Base-by-base conservation (phyloP, 2,797 vertebrate genomes). In the Hemitrygon akajei region DNA sequence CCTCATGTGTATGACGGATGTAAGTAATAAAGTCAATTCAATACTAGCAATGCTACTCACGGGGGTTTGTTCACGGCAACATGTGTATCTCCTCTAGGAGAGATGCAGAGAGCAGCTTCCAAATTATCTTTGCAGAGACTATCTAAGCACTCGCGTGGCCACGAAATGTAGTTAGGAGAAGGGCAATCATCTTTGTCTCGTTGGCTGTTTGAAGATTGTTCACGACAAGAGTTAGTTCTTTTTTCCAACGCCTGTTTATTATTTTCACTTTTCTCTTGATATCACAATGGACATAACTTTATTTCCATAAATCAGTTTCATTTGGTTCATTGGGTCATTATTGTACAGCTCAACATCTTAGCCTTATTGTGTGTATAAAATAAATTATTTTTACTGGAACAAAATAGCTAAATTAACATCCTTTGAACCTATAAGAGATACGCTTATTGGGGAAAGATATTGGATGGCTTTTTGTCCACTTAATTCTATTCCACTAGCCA, bases 181-280 rank as follows among this genome's bases (percentile, higher is more conserved):
- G 71, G 91, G 7, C 91, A 93, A 3, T 20, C 40, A 75, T 56
- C 71, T 47, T 93, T 93, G 69, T 56, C 40, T 75, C 37, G 73
- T 76, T 93, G 91, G 40, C 69, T 93, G 91, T 93, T 93, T 76
- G 71, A 76, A 93, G 75, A 56, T 93, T 75, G 27, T 56, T 93
- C 30, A 30, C 40, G 5, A 58, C 69, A 47, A 56, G 0, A 22
- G 37, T 40, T 73, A 91, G 37, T 92, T 27, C 16, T 27, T 71
- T 93, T 56, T 47, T 56, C 22, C 34, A 37, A 34, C 12, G 16
- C 22, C 20, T 76, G 22, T 27, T 75, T 40, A 30, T 40, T 40
- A 18, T 10, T 16, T 60, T 66, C 4, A 34, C 0, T 73, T 30
- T 75, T 27, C 69, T 25, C 75, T 92, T 73, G 12, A 71, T 20